Evolutionary conservation across 1,140 invertebrate genomes (phyloP).

Genomic region (fruit fly (Drosophila melanogaster)): DNA sequence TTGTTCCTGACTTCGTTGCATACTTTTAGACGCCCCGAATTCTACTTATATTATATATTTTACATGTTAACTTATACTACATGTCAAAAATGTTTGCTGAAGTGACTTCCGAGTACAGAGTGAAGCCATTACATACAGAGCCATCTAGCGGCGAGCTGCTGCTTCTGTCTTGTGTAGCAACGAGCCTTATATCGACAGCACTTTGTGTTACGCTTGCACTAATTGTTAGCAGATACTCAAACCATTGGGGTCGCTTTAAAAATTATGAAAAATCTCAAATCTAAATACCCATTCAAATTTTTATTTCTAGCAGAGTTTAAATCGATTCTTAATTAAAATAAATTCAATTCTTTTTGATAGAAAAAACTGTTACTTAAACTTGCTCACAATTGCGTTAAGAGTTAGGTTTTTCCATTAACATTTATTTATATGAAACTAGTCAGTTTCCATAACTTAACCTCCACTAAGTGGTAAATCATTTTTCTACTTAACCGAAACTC

Average conservation of each 20-base stretch:
- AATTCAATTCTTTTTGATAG: too few species aligned
- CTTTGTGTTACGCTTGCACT: too few species aligned
- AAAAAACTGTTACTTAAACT: too few species aligned
- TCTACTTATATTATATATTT: conserved; percentile 1
- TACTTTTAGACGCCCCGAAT: too few species aligned
- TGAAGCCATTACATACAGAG: neutral
- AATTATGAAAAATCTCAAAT: too few species aligned
- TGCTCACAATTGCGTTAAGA: too few species aligned
- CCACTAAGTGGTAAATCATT: neutral
- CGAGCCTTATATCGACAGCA: neutral
- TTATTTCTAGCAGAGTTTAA: too few species aligned
- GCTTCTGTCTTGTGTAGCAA: neutral
- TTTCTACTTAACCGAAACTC: neutral
- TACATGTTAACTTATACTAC: neutral
- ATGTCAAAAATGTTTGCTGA: neutral
- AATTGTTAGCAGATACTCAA: neutral
- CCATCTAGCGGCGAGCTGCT: neutral
- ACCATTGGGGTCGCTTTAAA: neutral
- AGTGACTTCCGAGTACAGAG: neutral
- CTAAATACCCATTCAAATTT: too few species aligned
- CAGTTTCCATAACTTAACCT: neutral
- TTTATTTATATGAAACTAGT: too few species aligned
- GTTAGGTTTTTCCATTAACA: too few species aligned
- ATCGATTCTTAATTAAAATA: too few species aligned
- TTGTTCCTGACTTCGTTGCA: too few species aligned